Evolutionary conservation across 2,888 invertebrate genomes (phyloP).

Genomic region (Flexamia atlantica): DNA sequence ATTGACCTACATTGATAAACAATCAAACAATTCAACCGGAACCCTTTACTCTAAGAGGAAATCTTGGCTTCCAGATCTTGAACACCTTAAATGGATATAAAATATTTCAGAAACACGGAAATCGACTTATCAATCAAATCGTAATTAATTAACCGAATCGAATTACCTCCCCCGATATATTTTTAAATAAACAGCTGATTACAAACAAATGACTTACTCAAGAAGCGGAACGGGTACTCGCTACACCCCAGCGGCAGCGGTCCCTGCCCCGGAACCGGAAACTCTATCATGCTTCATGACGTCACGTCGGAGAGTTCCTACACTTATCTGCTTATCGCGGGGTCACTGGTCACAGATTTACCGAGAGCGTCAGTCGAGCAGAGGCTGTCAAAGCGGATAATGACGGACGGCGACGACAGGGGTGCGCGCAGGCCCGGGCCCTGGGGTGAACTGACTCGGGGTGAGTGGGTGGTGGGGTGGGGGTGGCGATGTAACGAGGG

Average conservation of each 20-base stretch:
- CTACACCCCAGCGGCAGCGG: neutral
- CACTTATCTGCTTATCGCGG: neutral
- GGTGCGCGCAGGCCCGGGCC: conserved; percentile 12
- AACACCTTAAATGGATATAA: too few relatives aligned
- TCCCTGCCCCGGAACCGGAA: neutral
- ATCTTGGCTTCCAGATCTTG: too few relatives aligned
- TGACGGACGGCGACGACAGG: neutral
- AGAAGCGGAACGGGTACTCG: conserved; percentile 33
- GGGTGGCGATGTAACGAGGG: conserved; percentile 41
- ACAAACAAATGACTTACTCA: conserved; percentile 45
- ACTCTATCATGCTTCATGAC: conserved; percentile 56
- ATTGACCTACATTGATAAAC: too few relatives aligned
- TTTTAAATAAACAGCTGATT: too few relatives aligned
- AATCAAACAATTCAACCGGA: too few relatives aligned
- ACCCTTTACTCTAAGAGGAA: too few relatives aligned
- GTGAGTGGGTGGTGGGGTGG: neutral
- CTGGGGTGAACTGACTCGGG: conserved; percentile 20
- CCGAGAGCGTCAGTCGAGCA: neutral
- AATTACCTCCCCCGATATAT: too few relatives aligned
- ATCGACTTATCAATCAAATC: too few relatives aligned
- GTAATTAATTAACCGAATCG: too few relatives aligned
- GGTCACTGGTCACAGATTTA: conserved; percentile 34
- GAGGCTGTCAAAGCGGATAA: neutral
- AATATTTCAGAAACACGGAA: too few relatives aligned
- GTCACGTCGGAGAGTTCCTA: conserved; percentile 33